Percentiles rank a stretch among this genome's conserved stretches.
phyloP scores from a whole-genome alignment of 2,113 vertebrate species.

The Labeo rohita region DNA sequence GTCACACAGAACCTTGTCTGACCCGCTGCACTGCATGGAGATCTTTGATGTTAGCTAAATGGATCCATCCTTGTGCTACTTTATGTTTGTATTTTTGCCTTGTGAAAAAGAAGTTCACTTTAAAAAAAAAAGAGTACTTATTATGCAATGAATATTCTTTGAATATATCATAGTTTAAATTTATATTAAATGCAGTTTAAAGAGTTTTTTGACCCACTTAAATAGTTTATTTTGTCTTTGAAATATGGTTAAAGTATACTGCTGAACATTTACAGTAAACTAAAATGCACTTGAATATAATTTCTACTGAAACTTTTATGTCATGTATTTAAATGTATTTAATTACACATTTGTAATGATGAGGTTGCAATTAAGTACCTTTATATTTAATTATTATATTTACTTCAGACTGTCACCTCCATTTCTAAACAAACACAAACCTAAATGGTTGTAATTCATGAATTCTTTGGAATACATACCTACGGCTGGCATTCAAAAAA shows the following conservation, averaged over 20 bases:
- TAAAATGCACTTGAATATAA: neutral
- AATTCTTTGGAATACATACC: neutral
- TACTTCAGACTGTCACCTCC: too few relatives aligned
- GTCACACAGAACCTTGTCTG: neutral
- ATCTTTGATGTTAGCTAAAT: neutral
- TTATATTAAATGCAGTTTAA: neutral
- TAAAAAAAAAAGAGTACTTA: neutral
- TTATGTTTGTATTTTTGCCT: neutral
- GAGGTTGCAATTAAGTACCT: neutral
- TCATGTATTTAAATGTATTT: neutral
- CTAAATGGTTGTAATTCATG: neutral
- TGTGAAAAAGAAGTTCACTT: neutral
- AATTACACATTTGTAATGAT: too few relatives aligned
- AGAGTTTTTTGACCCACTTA: neutral
- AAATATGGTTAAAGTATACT: neutral
- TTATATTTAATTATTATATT: neutral
- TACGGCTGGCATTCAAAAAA: too few relatives aligned
- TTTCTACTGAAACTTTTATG: neutral
- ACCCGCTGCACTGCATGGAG: slow-evolving; percentile 4
- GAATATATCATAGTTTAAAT: neutral
- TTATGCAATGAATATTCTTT: neutral
- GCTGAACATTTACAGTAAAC: neutral
- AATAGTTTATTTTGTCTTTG: neutral
- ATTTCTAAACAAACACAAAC: neutral
- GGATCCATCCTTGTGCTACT: neutral